phyloP scores from a whole-genome alignment of 2,113 vertebrate genomes.

The Lipophrys pholis region DNA sequence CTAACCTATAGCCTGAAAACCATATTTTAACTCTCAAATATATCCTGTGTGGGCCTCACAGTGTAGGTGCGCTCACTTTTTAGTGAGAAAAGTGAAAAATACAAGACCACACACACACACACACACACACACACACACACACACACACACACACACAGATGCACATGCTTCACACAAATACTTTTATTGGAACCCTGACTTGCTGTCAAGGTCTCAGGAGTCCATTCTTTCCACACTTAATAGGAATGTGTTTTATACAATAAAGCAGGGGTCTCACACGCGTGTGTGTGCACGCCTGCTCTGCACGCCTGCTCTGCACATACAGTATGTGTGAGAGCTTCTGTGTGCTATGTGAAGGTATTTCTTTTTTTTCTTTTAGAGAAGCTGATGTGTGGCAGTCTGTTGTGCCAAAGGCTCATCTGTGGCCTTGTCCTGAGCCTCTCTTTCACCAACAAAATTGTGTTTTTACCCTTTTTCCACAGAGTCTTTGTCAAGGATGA shows the following conservation, averaged over 20 bases:
- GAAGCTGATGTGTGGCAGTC: slow-evolving; percentile 13
- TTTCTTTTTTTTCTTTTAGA: slow-evolving; percentile 11
- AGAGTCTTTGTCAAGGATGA: slow-evolving; percentile 34
- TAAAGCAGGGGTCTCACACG: slow-evolving; percentile 22
- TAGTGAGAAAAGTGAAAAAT: no score
- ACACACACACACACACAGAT: slow-evolving; percentile 21
- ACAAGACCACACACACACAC: no score
- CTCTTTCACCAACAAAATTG: slow-evolving; percentile 34
- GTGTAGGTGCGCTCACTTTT: no score
- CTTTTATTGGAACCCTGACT: slow-evolving; percentile 35
- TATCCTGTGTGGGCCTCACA: no score
- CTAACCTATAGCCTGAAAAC: no score
- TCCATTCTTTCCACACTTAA: slow-evolving; percentile 27
- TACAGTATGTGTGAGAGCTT: slow-evolving; percentile 12
- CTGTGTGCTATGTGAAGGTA: slow-evolving; percentile 9
- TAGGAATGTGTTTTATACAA: slow-evolving; percentile 34
- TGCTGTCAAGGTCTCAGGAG: slow-evolving; percentile 44
- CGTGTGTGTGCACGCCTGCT: background rate
- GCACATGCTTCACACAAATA: background rate
- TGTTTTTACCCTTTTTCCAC: slow-evolving; percentile 17
- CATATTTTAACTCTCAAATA: no score
- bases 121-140: background rate
- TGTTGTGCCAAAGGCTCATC: slow-evolving; percentile 12
- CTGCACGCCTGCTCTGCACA: background rate
- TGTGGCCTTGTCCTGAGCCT: slow-evolving; percentile 44